Evolutionary conservation across 1,140 invertebrate genomes (phyloP), one percentile per base, ranked within the genome.

Genomic region (Drosophila lowei): DNA sequence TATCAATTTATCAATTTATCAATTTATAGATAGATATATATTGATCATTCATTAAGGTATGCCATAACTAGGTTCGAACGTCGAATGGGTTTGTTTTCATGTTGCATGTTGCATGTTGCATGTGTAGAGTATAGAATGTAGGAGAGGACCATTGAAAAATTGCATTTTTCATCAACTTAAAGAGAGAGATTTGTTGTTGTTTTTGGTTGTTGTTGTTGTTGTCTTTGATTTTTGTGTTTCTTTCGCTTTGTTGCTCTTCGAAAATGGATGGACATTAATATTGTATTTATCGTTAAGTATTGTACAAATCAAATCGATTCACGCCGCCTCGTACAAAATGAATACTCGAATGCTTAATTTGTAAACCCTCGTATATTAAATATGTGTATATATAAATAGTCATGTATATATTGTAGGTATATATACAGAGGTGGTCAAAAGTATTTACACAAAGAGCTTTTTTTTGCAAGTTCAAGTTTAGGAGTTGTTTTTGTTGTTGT

Each of bases 191-290:
- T 65, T 57, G 58, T 55, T 58, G 21, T 71, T 8, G 25, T 43
- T 42, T 7, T 49, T 71, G 38, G 38, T 65, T 64, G 58, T 50
- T 58, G 21, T 70, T 8, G 25, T 43, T 42, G 9, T 49, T 71
- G 38, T 28, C 13, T 50, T 66, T 63, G n/a, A 1, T n/a, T 16
- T 65, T 52, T 30, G 1, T 8, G 46, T 41, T 9, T 43, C 43
- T 60, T 41, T 52, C 49, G 48, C 49, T 61, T 48, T 34, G 38
- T 80, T 62, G 72, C 77, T 73, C 58, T 71, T 86, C 81, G 70
- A 81, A 86, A 86, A 86, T 86, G 81, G 81, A 86, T 86, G 81
- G 81, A 86, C 81, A 86, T 88, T 88, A 81, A 77, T 81, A 86
- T 86, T 86, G 81, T 85, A 81, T 73, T 63, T 72, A 77, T 60